Base-by-base conservation (phyloP, 2,888 invertebrate genomes). In the Philhelius pedissequus region DNA sequence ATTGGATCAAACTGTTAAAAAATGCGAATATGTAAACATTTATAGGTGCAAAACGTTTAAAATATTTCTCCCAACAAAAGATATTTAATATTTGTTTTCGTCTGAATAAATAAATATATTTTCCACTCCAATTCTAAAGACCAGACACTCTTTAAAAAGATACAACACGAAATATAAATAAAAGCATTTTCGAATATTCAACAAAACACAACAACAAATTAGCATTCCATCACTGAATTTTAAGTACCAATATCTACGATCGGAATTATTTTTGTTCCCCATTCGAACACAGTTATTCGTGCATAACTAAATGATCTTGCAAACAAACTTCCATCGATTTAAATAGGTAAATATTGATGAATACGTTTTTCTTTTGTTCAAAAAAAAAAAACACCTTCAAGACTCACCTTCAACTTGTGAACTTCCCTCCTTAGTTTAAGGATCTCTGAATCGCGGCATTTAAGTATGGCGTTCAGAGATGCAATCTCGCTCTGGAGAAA, bases 401-500 rank as follows among this genome's bases (percentile, higher is more conserved):
- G 0, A 89, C 91, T 92, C 89, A 94, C 94, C 93, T 94, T 94
- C 56, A 95, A 90, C 90, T 95, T 95, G 90, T 95, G 94, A 66
- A 95, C 93, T 91, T 96, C 95, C 69, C 94, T 92, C 89, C 94
- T 93, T 50, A 95, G 90, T 87, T 93, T 93, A 40, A 92, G 88
- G 60, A 95, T 92, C 89, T 94, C 94, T 43, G 92, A 91, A 81
- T 94, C 94, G 77, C 93, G 92, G 45, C 90, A 90, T 68, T 92
- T 92, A 50, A 94, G 90, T 73, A 93, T 91, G 87, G 93, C 93
- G 87, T 92, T 92, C 35, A 94, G 92, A 35, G 93, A 92, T 25
- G 91, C 90, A 73, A 94, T 90, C 88, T 95, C 94, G 1, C 92
- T 91, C 79, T 93, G 93, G 48, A 93, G 89, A 13, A 91, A 89